Percentiles rank a stretch among this genome's conserved stretches.
These are phyloP conservation scores for Drosophila simulans DNA, from an alignment of 1,140 invertebrate genomes.

Conservation along the genomic window DNA sequence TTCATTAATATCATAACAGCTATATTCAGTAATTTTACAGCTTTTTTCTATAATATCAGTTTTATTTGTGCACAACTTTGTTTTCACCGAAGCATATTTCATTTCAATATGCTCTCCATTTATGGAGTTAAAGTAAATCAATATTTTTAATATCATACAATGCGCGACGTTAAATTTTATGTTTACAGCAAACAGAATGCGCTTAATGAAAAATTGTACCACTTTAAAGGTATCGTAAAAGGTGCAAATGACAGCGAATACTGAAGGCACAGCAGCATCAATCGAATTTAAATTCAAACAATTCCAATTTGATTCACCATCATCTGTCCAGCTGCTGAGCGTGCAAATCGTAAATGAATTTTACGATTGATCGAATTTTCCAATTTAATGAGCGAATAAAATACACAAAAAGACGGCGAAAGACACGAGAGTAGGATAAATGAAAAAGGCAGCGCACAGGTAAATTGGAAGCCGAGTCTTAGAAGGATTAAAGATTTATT, in stretches of 20 bases:
- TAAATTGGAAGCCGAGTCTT: conserved; percentile 16
- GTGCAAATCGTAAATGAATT: conserved; percentile 62
- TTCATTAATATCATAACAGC: no score
- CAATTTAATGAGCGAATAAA: conserved; percentile 54
- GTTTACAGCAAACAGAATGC: no score
- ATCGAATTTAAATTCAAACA: conserved; percentile 41
- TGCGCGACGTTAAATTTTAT: no score
- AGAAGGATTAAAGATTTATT: conserved; percentile 62
- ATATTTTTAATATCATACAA: no score
- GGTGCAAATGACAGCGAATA: neutral
- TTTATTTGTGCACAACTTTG: no score
- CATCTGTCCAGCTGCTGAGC: conserved; percentile 14
- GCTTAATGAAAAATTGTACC: neutral
- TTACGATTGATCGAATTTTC: conserved; percentile 63
- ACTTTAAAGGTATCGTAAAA: conserved; percentile 5
- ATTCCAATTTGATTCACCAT: conserved; percentile 45
- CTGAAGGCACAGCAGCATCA: conserved; percentile 4
- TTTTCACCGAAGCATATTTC: no score
- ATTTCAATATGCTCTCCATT: no score
- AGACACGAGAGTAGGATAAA: conserved; percentile 29
- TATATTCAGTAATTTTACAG: no score
- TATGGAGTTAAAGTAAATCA: no score
- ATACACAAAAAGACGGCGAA: conserved; percentile 7
- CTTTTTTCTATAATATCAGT: no score
- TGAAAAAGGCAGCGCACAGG: conserved; percentile 20